These are phyloP conservation scores for Leptopilina boulardi DNA, from an alignment of 1,140 invertebrate genomes.

Conservation along the genomic window DNA sequence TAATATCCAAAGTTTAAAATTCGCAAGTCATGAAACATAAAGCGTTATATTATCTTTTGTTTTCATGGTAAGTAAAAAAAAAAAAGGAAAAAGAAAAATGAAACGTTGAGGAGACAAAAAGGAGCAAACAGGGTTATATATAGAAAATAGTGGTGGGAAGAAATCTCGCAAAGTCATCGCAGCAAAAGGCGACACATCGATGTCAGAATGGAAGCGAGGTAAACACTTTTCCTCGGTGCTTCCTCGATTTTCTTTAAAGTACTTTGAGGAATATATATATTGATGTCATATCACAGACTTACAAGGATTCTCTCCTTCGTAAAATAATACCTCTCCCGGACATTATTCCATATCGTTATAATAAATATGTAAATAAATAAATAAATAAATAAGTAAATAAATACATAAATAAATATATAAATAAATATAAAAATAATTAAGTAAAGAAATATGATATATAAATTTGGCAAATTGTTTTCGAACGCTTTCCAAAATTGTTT, in stretches of 20 bases:
- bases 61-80: not conserved
- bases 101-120: not conserved
- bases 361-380: too few species aligned
- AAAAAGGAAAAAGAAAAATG: not conserved
- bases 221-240: conserved; percentile 19
- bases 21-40: too few species aligned
- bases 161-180: conserved; percentile 25
- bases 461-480: too few species aligned
- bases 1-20: too few species aligned
- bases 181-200: conserved; percentile 29
- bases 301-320: not conserved
- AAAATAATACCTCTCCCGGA: not conserved
- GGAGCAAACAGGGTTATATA: conserved; percentile 12
- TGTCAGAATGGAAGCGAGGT: conserved; percentile 10
- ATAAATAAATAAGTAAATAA: too few species aligned
- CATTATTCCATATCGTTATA: conserved; percentile 13
- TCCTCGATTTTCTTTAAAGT: conserved; percentile 23
- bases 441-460: too few species aligned
- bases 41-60: too few species aligned
- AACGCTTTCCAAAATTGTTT: too few species aligned
- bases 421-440: not conserved
- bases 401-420: not conserved
- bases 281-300: conserved; percentile 7
- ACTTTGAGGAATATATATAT: conserved; percentile 19
- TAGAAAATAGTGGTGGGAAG: not conserved